Evolutionary conservation across 2,113 vertebrate species (phyloP), one percentile per base, ranked within the genome.

Genomic region (Pteruthius melanotis): DNA sequence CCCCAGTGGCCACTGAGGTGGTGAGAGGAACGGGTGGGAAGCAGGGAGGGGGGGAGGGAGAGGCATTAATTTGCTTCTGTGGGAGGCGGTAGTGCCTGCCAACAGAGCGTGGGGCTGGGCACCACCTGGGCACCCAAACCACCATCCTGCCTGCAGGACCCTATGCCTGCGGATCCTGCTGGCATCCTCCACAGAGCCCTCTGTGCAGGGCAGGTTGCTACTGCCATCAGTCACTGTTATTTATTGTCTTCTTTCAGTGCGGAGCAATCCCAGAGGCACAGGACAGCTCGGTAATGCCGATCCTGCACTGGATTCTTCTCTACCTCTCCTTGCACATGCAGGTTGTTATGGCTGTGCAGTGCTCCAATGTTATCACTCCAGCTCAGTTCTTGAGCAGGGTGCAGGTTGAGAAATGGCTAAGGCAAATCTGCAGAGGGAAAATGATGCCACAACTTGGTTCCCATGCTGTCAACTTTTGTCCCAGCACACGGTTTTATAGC

Each of bases 1-100:
- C 40, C 68, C 68, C 0, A 0, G 27, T 3, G 11, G 78, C 82
- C 66, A 20, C 61, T 0, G 31, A 40, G 37, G 45, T 59, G 56
- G 47, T 87, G 72, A 0, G 12, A 83, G 64, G 56, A 68, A 42
- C 37, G 7, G 89, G 89, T 87, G 89, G 92, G 87, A 93, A 83
- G 83, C 63, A 54, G 50, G 45, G 57, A 64, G 63, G 50, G 45
- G 63, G 30, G 30, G 44, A 71, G 30, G 22, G 39, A n/a, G n/a
- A 49, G 56, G 26, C 42, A 69, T 92, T 86, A 75, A 91, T 94
- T 87, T 77, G 33, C 37, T 3, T 5, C 63, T 5, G 4, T 35
- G 76, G 50, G 40, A 83, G 49, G 61, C 1, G 0, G 64, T 18
- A 23, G 26, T 3, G 31, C n/a, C 54, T 59, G 45, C 75, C 40